A percentile compares a stretch with the other conserved stretches of the same genome.
Conservation (phyloP, 2,113 vertebrate genomes). For the Marcusenius ussheri region DNA sequence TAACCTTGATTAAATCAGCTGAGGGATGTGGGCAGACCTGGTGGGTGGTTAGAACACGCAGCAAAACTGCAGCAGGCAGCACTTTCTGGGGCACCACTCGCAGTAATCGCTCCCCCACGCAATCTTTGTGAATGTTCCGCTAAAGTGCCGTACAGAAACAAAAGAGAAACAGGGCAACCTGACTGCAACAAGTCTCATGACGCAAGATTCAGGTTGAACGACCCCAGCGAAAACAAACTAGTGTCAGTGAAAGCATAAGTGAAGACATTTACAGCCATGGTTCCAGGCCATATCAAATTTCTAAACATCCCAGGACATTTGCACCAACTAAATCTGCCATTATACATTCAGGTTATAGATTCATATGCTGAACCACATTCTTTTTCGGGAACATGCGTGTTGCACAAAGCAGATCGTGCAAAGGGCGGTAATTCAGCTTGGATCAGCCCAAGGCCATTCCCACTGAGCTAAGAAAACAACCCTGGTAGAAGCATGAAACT, state of each 20-base stretch:
- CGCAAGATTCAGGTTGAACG: background rate
- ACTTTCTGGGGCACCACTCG: background rate
- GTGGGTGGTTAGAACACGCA: background rate
- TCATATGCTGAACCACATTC: background rate
- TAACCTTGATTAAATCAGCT: background rate
- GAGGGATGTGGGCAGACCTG: background rate
- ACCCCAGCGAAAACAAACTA: background rate
- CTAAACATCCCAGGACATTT: background rate
- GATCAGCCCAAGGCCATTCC: background rate
- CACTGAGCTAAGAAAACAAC: background rate
- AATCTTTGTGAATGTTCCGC: background rate
- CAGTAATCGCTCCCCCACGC: background rate
- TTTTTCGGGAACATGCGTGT: background rate
- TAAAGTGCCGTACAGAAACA: background rate
- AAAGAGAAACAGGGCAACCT: background rate
- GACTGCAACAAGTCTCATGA: background rate
- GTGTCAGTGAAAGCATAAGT: background rate
- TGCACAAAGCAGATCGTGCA: background rate
- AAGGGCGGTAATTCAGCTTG: background rate
- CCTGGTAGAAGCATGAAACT: background rate
- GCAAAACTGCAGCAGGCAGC: background rate
- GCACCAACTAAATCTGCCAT: background rate
- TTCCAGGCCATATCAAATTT: background rate
- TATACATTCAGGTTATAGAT: background rate
- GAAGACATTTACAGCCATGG: background rate